These are phyloP conservation scores for Nasonia giraulti DNA, from an alignment of 1,140 invertebrate species.

Conservation along the genomic window DNA sequence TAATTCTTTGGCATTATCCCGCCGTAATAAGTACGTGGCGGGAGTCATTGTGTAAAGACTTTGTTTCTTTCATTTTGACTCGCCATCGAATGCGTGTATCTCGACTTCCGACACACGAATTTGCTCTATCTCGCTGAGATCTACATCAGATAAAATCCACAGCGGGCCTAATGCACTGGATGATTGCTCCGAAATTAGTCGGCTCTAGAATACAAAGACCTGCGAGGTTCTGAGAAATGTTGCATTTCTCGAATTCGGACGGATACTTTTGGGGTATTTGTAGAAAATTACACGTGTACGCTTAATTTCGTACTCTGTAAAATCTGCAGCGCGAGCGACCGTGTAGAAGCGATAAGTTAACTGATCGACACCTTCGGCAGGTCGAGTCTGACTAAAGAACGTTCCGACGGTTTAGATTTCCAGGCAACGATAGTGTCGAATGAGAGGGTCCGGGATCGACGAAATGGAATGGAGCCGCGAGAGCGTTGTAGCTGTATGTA, in stretches of 20 bases:
- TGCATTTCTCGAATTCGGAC: neutral
- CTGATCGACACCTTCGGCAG: neutral
- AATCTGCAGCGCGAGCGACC: neutral
- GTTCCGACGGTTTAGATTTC: neutral
- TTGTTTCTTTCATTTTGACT: neutral
- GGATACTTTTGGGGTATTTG: neutral
- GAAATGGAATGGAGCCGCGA: neutral
- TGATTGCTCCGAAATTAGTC: constrained; percentile 11
- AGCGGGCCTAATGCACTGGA: neutral
- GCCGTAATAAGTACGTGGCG: neutral
- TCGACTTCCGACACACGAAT: neutral
- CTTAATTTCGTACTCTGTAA: neutral
- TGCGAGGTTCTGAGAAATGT: neutral
- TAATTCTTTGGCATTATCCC: neutral
- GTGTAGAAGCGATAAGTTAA: neutral
- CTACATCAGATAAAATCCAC: neutral
- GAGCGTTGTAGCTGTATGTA: neutral
- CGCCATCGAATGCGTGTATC: neutral
- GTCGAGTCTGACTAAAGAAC: neutral
- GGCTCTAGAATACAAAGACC: neutral
- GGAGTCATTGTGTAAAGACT: neutral
- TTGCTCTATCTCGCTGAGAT: neutral
- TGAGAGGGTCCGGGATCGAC: neutral
- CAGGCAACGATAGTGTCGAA: neutral
- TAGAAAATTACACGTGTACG: neutral